phyloP scores from a whole-genome alignment of 1,140 invertebrate species.

The Dendrolimus kikuchii region DNA sequence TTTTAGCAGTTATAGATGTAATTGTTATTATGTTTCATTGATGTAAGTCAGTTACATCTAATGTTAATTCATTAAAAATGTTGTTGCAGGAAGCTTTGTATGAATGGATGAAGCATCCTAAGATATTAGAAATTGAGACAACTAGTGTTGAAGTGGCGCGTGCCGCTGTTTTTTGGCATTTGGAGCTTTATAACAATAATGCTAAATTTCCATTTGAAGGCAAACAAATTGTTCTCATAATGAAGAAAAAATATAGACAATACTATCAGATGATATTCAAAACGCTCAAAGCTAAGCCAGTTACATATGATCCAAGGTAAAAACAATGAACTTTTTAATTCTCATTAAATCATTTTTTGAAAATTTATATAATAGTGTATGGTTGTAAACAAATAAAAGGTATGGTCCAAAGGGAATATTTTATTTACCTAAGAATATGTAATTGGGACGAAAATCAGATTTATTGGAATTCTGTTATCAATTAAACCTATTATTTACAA shows the following conservation, averaged over 20 bases:
- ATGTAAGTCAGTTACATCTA: too few species aligned
- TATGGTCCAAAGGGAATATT: too few species aligned
- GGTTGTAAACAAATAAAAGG: too few species aligned
- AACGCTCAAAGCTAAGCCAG: constrained; percentile 55
- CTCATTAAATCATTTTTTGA: not conserved
- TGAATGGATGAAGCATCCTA: constrained; percentile 63
- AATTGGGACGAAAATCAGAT: too few species aligned
- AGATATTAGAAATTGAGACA: constrained; percentile 56
- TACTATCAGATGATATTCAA: constrained; percentile 67
- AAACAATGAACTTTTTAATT: not conserved
- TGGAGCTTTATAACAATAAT: constrained; percentile 34
- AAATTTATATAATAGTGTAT: too few species aligned
- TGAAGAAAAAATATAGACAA: constrained; percentile 65
- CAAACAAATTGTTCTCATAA: constrained; percentile 60
- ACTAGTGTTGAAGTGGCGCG: constrained; percentile 59
- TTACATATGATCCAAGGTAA: constrained; percentile 62
- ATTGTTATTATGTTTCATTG: too few species aligned
- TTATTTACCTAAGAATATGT: too few species aligned
- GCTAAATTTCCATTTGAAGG: constrained; percentile 57
- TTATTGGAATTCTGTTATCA: too few species aligned
- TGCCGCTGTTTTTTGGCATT: constrained; percentile 55
- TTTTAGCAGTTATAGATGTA: too few species aligned
- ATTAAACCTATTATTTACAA: too few species aligned
- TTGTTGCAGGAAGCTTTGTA: constrained; percentile 53
- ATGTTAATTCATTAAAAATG: too few species aligned